phyloP scores from a whole-genome alignment of 92 coral and sea anemone genomes.

The Umimayanthus chanpuru region DNA sequence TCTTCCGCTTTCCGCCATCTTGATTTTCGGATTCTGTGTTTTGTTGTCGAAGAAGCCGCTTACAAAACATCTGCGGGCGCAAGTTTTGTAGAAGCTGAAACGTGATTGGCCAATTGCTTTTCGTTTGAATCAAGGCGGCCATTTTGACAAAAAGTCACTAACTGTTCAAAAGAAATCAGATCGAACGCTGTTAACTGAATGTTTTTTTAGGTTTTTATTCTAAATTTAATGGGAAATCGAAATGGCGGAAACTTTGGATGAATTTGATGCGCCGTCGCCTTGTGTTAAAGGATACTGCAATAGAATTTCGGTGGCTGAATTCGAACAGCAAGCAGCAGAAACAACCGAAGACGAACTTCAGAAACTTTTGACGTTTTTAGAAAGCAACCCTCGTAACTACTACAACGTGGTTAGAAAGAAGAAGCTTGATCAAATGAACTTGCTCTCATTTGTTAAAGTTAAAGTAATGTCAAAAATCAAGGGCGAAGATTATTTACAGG shows the following conservation, averaged over 20 bases:
- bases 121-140: slow-evolving; percentile 43
- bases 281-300: slow-evolving; percentile 46
- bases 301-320: slow-evolving; percentile 52
- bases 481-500: slow-evolving; percentile 60
- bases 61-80: slow-evolving; percentile 22
- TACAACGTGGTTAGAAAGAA: slow-evolving; percentile 51
- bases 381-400: slow-evolving; percentile 48
- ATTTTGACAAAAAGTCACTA: not conserved
- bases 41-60: slow-evolving; percentile 7
- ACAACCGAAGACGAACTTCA: slow-evolving; percentile 64
- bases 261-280: slow-evolving; percentile 61
- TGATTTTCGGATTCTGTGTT: not conserved
- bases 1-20: slow-evolving; percentile 44
- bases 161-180: not conserved
- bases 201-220: not conserved
- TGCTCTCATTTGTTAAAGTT: slow-evolving; percentile 55
- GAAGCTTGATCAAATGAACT: slow-evolving; percentile 55
- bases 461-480: slow-evolving; percentile 57
- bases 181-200: not conserved
- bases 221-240: too few relatives aligned
- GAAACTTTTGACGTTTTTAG: slow-evolving; percentile 51
- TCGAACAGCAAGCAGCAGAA: slow-evolving; percentile 54
- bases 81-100: not conserved
- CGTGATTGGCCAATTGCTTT: slow-evolving; percentile 17
- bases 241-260: slow-evolving; percentile 58